A percentile compares a stretch with the other conserved stretches of the same genome.
Conservation (phyloP, 2,888 invertebrate species). For the Eledone cirrhosa region DNA sequence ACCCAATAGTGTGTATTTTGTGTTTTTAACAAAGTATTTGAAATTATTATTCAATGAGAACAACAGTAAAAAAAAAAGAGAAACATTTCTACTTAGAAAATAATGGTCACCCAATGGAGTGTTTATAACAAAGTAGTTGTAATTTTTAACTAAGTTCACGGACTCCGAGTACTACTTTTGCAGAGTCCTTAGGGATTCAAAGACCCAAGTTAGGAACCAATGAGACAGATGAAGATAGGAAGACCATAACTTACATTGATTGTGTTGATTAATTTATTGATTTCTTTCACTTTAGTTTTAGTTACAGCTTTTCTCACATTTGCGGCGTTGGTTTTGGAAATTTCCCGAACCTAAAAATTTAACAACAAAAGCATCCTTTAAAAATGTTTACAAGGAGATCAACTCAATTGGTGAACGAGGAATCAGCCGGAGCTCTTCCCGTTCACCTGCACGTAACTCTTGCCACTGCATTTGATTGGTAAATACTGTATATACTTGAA, state of each 20-base stretch:
- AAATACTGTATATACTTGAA: too few species aligned
- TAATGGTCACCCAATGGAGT: too few species aligned
- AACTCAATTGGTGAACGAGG: too few species aligned
- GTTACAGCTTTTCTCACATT: slow-evolving; percentile 59
- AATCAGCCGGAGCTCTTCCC: too few species aligned
- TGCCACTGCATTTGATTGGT: too few species aligned
- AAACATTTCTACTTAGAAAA: not conserved
- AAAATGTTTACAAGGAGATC: not conserved
- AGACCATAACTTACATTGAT: slow-evolving; percentile 50
- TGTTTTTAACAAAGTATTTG: too few species aligned
- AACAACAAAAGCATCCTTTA: not conserved
- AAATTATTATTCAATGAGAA: too few species aligned
- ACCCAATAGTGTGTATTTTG: too few species aligned
- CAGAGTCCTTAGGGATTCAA: too few species aligned
- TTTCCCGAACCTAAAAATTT: slow-evolving; percentile 57
- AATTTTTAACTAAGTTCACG: not conserved
- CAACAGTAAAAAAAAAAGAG: not conserved
- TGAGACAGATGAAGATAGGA: not conserved
- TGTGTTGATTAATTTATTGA: slow-evolving; percentile 54
- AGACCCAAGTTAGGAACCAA: not conserved
- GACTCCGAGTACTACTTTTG: too few species aligned
- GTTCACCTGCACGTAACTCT: too few species aligned
- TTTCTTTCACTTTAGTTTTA: slow-evolving; percentile 56
- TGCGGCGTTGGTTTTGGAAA: slow-evolving; percentile 60
- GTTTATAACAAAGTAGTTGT: too few species aligned